Evolutionary conservation across 2,888 invertebrate species (phyloP), one percentile per base, ranked within the genome.

Genomic region (Caenorhabditis zanzibari): DNA sequence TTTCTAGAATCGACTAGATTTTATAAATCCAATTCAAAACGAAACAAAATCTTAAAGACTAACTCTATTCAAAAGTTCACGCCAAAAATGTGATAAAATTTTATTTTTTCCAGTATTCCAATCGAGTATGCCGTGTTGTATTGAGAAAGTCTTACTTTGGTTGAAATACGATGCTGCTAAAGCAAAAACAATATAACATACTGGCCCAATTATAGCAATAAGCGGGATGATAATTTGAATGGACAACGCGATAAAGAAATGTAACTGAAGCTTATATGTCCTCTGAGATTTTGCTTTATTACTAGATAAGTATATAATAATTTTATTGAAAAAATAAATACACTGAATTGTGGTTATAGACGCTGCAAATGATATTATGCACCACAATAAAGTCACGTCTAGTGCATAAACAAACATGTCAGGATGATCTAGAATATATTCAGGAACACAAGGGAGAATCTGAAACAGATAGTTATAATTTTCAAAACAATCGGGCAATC

Each of bases 241-340:
- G 24, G 56, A 47, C 2, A 75, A 24, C 22, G 66, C 66, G 35
- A 66, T 58, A 19, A 75, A 75, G 32, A 75, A 75, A 5, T 75
- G 75, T 19, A 75, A 10, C 32, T 75, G 75, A 12, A 75, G 66
- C 26, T 66, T 75, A 35, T 75, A 66, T 19, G 75, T 75, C 19
- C 54, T 66, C 35, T 75, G 47, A 6, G 75, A 75, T 35, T 63
- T 66, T 7, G 75, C 75, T 59, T 66, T 66, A 14, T 52, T 63
- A 19, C 75, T 66, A 9, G 75, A 75, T 35, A 75, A 35, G 28
- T 58, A 66, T 0, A 58, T 9, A 24, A 58, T 47, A 0, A 75
- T 75, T 66, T 47, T 22, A 19, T 58, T 47, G 32, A 66, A 66
- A 58, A 66, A 75, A 12, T 41, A 47, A 10, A 75, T 28, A 6